These are phyloP conservation scores for Ellobius talpinus DNA, from an alignment of 2,113 vertebrate species.

Conservation along the genomic window DNA sequence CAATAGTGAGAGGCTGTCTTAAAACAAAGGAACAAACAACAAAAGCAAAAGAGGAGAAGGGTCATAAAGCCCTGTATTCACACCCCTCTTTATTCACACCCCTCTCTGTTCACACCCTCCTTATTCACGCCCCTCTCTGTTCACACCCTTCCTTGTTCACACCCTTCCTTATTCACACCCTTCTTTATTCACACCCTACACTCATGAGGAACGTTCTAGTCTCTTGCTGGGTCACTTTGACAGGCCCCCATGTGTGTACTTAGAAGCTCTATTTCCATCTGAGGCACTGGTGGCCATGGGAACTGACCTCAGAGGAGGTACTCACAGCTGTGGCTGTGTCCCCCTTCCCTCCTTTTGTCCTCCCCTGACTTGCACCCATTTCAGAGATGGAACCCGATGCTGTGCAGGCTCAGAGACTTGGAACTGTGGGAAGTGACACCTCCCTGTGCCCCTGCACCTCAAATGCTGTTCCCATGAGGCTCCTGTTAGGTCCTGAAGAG, in stretches of 20 bases:
- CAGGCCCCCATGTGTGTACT: background rate
- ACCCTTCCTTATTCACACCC: background rate
- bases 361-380: background rate
- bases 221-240: background rate
- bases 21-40: background rate
- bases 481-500: background rate
- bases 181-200: background rate
- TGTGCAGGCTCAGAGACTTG: background rate
- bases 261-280: background rate
- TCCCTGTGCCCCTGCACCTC: too few species aligned
- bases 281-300: accelerated
- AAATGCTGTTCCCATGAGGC: background rate
- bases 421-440: background rate
- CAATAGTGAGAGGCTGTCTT: background rate
- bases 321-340: background rate
- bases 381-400: background rate
- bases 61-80: background rate
- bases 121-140: too few species aligned
- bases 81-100: background rate
- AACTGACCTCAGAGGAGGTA: background rate
- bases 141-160: background rate
- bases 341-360: background rate
- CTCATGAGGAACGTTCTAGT: background rate
- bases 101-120: background rate
- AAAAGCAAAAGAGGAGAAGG: background rate